These are phyloP conservation scores for Nemoura dubitans DNA, from an alignment of 2,888 invertebrate species.

Conservation along the genomic window DNA sequence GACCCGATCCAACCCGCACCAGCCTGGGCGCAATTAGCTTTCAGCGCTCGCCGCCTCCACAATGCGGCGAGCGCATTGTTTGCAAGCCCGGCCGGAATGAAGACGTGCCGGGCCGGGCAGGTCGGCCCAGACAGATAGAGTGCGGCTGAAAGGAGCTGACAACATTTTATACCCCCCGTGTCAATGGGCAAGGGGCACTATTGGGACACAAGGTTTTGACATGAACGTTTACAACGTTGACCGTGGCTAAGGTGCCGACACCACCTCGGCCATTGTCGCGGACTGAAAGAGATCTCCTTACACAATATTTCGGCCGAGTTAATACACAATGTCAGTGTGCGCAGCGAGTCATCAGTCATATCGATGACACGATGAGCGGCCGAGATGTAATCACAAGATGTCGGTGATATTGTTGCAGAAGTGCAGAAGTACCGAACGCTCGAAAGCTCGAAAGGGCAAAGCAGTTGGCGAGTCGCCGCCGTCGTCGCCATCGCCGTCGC, in stretches of 20 bases:
- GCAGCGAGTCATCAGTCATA: not conserved
- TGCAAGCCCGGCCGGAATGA: not conserved
- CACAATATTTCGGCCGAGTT: not conserved
- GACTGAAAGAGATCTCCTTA: not conserved
- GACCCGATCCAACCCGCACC: not conserved
- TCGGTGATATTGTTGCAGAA: too few species aligned
- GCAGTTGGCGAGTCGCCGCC: too few species aligned
- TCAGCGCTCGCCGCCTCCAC: not conserved
- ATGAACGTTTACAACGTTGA: conserved; percentile 2
- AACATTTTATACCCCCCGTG: not conserved
- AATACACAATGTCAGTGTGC: not conserved
- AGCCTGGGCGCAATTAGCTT: not conserved
- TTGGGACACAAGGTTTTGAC: conserved; percentile 14
- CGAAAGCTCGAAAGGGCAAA: too few species aligned
- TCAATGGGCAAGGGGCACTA: conserved; percentile 22
- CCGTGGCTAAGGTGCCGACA: not conserved
- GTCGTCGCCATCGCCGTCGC: too few species aligned
- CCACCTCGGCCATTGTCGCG: not conserved
- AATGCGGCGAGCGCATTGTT: not conserved
- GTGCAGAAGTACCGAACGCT: too few species aligned
- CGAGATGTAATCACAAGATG: too few species aligned
- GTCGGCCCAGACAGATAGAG: not conserved
- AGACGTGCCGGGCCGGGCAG: not conserved
- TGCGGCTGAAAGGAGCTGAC: not conserved
- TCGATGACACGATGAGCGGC: not conserved